These are phyloP conservation scores for Malurus elegans DNA, from an alignment of 2,113 vertebrate genomes.

Conservation along the genomic window DNA sequence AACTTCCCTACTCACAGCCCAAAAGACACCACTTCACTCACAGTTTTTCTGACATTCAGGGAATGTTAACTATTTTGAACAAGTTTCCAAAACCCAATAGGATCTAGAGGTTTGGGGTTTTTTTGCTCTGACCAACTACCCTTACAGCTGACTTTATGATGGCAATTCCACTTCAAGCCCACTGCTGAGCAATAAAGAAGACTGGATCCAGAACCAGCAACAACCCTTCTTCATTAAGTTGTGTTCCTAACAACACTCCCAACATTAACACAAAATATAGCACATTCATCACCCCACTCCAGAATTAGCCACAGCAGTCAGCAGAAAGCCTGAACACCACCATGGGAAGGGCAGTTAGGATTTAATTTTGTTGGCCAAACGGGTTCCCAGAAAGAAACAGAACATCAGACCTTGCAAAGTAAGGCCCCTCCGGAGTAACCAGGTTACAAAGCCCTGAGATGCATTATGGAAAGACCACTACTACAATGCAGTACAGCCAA, in stretches of 20 bases:
- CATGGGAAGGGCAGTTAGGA: not conserved
- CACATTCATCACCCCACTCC: not conserved
- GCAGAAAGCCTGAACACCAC: not conserved
- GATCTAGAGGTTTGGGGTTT: not conserved
- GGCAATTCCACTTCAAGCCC: not conserved
- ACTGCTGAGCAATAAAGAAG: not conserved
- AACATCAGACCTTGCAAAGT: not conserved
- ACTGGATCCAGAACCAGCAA: not conserved
- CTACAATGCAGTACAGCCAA: not conserved
- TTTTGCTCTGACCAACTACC: not conserved
- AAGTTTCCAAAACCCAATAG: not conserved
- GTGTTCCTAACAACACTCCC: rapidly evolving
- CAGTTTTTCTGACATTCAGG: not conserved
- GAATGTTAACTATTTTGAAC: not conserved
- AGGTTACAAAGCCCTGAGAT: not conserved
- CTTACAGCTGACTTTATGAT: not conserved
- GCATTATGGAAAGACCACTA: not conserved
- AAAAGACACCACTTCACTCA: not conserved
- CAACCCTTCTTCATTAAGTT: not conserved
- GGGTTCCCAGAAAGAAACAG: not conserved
- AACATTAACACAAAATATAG: rapidly evolving
- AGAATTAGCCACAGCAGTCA: not conserved
- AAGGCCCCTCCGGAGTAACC: not conserved
- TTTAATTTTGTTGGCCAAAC: not conserved
- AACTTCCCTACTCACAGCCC: not conserved